phyloP scores from a whole-genome alignment of 2,113 vertebrate genomes.

The Burhinus oedicnemus region DNA sequence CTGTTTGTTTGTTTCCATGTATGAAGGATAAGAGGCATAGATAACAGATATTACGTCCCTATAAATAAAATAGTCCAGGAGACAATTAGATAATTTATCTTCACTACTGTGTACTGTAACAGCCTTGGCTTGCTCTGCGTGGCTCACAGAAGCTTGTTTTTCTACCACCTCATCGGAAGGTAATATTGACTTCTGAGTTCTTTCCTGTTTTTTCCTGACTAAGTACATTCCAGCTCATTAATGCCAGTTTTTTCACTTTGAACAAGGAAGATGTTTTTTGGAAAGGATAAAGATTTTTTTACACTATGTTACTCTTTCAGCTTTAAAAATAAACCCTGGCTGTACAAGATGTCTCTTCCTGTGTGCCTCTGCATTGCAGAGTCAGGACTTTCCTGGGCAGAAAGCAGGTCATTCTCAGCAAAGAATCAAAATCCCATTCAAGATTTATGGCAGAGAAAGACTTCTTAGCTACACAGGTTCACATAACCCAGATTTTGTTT shows the following conservation, averaged over 20 bases:
- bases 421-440: background rate
- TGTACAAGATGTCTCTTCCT: background rate
- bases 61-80: background rate
- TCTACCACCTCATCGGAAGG: background rate
- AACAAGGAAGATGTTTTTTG: background rate
- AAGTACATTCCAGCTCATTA: background rate
- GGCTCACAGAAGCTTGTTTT: background rate
- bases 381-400: background rate
- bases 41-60: background rate
- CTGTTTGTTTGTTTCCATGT: background rate
- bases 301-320: background rate
- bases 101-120: background rate
- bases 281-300: background rate
- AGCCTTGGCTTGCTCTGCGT: background rate
- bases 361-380: background rate
- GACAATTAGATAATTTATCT: background rate
- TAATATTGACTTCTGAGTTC: background rate
- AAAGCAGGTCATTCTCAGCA: background rate
- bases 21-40: background rate
- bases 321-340: background rate
- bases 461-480: background rate
- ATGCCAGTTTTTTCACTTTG: background rate
- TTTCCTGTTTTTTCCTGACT: background rate
- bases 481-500: background rate
- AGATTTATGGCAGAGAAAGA: background rate